Conservation (phyloP, 1,140 invertebrate genomes). For the Drosophila albomicans region DNA sequence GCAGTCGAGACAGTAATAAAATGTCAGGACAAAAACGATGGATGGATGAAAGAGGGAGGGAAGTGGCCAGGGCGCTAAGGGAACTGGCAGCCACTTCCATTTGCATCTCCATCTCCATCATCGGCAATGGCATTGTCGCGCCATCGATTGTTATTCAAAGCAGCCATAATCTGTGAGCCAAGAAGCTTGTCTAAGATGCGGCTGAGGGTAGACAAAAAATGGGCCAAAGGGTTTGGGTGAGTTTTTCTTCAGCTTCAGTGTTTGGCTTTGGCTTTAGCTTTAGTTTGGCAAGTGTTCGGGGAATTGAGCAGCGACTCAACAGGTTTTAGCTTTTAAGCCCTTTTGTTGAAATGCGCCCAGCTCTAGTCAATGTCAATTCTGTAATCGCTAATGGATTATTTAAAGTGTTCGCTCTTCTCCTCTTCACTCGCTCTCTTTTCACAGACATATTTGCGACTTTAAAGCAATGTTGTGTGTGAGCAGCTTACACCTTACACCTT, state of each 20-base stretch:
- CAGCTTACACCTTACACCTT: conserved; percentile 9
- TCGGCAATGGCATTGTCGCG: conserved; percentile 67
- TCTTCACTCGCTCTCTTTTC: neutral
- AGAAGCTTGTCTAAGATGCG: conserved; percentile 41
- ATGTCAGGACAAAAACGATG: conserved; percentile 59
- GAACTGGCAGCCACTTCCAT: conserved; percentile 49
- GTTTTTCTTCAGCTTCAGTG: conserved; percentile 36
- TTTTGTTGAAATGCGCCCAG: conserved; percentile 43
- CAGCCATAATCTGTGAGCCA: conserved; percentile 78
- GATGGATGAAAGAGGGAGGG: neutral
- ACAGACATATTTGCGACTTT: conserved; percentile 37
- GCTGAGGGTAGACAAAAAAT: conserved; percentile 22
- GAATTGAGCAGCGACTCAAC: conserved; percentile 84
- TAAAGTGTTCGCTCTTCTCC: conserved; percentile 53
- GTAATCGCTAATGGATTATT: conserved; percentile 79
- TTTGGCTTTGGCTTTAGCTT: conserved; percentile 70
- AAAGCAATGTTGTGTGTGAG: conserved; percentile 36
- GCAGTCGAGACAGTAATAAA: conserved; percentile 72
- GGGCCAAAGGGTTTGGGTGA: conserved; percentile 28
- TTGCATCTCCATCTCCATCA: conserved; percentile 62
- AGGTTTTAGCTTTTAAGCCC: conserved; percentile 85
- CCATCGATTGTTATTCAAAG: conserved; percentile 83
- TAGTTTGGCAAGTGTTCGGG: conserved; percentile 83
- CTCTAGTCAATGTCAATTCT: conserved; percentile 40
- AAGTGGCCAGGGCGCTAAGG: neutral